Evolutionary conservation across 1,140 invertebrate species (phyloP).

Genomic region (Nilaparvata lugens): DNA sequence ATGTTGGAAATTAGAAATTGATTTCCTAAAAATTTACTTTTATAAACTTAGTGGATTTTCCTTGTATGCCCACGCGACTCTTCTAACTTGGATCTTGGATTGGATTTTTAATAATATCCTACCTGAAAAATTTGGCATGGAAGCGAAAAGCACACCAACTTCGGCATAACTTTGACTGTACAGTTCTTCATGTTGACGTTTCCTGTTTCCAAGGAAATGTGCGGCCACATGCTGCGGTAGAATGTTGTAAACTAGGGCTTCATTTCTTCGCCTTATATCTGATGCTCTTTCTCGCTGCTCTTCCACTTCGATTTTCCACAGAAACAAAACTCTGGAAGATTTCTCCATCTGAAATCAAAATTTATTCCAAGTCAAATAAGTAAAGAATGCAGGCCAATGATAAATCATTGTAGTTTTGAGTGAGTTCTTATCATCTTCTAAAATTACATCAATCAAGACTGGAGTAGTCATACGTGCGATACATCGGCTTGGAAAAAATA

Average conservation of each 20-base stretch:
- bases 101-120: too few relatives aligned
- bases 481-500: too few relatives aligned
- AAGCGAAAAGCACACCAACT: constrained; percentile 86
- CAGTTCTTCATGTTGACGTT: constrained; percentile 75
- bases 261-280: constrained; percentile 79
- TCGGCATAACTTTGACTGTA: constrained; percentile 90
- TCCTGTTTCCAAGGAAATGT: constrained; percentile 75
- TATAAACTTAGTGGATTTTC: too few relatives aligned
- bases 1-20: too few relatives aligned
- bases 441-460: too few relatives aligned
- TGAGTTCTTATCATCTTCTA: too few relatives aligned
- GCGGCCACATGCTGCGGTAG: constrained; percentile 82
- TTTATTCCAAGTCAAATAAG: background rate
- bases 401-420: too few relatives aligned
- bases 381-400: too few relatives aligned
- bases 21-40: too few relatives aligned
- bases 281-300: constrained; percentile 75
- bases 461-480: too few relatives aligned
- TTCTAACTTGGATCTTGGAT: too few relatives aligned
- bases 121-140: constrained; percentile 90
- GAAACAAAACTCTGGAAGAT: constrained; percentile 62
- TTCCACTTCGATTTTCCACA: constrained; percentile 61
- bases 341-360: constrained; percentile 54
- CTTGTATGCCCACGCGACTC: too few relatives aligned
- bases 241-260: constrained; percentile 79